phyloP scores from a whole-genome alignment of 2,797 vertebrate species.

The Pseudochaenichthys georgianus region DNA sequence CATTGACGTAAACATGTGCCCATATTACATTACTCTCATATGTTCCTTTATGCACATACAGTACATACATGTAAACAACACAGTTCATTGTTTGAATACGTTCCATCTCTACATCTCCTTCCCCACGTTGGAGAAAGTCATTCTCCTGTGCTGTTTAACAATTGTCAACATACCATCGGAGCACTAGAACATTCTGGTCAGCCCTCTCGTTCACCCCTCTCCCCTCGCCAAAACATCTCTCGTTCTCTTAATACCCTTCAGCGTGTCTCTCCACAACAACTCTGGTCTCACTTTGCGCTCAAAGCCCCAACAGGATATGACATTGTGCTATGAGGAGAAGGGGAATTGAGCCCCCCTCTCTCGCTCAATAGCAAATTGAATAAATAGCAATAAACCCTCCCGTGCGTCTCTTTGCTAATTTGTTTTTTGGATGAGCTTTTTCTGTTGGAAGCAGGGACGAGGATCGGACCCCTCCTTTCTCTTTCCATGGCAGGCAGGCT shows the following conservation, averaged over 20 bases:
- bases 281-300: constrained; percentile 65
- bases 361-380: constrained; percentile 58
- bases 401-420: constrained; percentile 60
- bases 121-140: constrained; percentile 31
- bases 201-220: constrained; percentile 62
- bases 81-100: constrained; percentile 1
- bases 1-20: constrained; percentile 43
- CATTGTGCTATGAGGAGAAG: constrained; percentile 46
- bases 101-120: constrained; percentile 39
- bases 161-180: constrained; percentile 62
- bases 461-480: constrained; percentile 40
- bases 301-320: constrained; percentile 59
- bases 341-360: constrained; percentile 30
- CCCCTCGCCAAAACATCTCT: constrained; percentile 59
- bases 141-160: constrained; percentile 51
- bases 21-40: background rate
- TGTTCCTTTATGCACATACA: too few relatives aligned
- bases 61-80: too few relatives aligned
- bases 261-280: constrained; percentile 59
- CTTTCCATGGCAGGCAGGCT: constrained; percentile 48
- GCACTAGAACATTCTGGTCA: constrained; percentile 56
- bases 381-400: constrained; percentile 67
- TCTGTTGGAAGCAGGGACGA: constrained; percentile 35
- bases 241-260: constrained; percentile 37
- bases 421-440: constrained; percentile 57